Conservation (phyloP, 2,113 vertebrate genomes). For the Myotis yumanensis region DNA sequence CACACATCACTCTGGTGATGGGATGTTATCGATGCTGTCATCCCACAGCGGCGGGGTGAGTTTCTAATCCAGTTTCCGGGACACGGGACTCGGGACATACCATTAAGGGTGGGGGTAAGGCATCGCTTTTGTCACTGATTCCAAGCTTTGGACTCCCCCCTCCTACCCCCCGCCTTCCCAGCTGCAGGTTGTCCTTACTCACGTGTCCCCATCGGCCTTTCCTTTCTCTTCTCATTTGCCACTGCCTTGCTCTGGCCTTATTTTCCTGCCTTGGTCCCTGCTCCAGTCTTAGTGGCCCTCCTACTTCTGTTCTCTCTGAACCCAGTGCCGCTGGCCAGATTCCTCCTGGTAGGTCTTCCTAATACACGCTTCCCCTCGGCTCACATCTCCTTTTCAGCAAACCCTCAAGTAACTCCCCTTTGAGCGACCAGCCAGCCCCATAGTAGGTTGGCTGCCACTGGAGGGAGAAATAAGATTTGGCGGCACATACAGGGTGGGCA, state of each 20-base stretch:
- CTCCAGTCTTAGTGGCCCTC: neutral
- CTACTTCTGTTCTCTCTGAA: neutral
- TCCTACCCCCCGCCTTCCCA: neutral
- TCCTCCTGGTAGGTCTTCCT: neutral
- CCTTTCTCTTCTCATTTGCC: neutral
- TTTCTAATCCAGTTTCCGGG: neutral
- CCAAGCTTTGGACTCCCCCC: neutral
- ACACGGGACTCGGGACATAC: neutral
- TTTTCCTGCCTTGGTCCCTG: neutral
- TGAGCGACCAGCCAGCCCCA: neutral
- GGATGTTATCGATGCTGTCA: neutral
- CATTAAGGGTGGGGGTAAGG: fast-evolving
- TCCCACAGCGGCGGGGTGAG: neutral
- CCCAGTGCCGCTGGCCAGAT: neutral
- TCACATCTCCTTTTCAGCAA: neutral
- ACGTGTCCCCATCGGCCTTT: too few relatives aligned
- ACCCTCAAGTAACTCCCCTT: too few relatives aligned
- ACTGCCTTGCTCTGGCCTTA: neutral
- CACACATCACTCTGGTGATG: fast-evolving
- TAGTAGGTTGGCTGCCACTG: neutral
- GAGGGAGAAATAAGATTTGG: neutral
- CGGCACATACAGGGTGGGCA: neutral
- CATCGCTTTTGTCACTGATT: neutral
- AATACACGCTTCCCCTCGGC: neutral
- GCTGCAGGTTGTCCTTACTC: neutral